phyloP scores from a whole-genome alignment of 2,888 invertebrate genomes.

The Chymomyza procnemis region DNA sequence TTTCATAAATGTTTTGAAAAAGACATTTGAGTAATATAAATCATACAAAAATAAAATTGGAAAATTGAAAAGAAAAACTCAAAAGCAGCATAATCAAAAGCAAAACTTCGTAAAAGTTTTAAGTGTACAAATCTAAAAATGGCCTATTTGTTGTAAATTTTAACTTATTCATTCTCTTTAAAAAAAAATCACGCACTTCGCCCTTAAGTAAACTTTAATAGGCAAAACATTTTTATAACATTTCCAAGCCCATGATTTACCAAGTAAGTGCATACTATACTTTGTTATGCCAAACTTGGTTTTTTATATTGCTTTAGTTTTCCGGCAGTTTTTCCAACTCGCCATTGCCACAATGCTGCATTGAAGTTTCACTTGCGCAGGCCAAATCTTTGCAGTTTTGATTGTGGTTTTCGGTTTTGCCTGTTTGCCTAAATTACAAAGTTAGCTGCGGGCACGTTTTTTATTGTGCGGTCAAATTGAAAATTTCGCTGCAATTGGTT shows the following conservation, averaged over 20 bases:
- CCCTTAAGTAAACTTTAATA: background rate
- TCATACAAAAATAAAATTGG: no score
- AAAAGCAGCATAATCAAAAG: no score
- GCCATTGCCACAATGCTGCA: background rate
- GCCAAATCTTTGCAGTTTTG: conserved; percentile 23
- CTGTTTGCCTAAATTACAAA: background rate
- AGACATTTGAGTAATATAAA: no score
- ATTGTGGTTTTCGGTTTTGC: conserved; percentile 6
- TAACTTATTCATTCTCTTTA: no score
- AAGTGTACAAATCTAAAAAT: no score
- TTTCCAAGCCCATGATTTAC: background rate
- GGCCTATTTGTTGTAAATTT: no score
- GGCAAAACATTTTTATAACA: background rate
- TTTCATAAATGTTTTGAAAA: no score
- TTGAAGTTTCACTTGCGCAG: background rate
- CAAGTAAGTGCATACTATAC: background rate
- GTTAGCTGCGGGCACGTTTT: conserved; percentile 24
- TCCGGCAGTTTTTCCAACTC: background rate
- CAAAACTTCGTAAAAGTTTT: no score
- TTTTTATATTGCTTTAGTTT: background rate
- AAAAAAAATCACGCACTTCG: no score
- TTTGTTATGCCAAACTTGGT: conserved; percentile 10
- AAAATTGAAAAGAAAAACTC: no score
- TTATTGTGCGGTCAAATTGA: conserved; percentile 62
- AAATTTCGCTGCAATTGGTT: conserved; percentile 59